Evolutionary conservation across 92 coral and sea anemone genomes (phyloP).

Genomic region (Epizoanthus stellaris): DNA sequence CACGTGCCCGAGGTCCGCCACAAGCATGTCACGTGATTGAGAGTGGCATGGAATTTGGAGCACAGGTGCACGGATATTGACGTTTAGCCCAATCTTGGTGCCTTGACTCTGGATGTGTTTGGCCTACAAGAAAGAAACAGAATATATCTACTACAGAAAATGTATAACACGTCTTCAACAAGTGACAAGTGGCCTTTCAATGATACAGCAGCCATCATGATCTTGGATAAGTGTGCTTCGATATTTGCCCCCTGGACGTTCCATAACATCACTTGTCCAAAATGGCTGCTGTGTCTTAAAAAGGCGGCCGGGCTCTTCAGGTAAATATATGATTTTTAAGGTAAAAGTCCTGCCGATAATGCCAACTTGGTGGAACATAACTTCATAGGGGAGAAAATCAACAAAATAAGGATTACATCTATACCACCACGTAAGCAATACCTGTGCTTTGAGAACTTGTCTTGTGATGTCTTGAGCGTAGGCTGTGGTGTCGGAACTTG

Average conservation of each 20-base stretch:
- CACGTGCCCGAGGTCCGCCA: slow-evolving; percentile 91
- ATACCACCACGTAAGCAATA: slow-evolving; percentile 7
- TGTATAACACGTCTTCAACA: background rate
- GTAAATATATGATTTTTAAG: too few relatives aligned
- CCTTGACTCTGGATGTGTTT: slow-evolving; percentile 85
- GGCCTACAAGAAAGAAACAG: slow-evolving; percentile 58
- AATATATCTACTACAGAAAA: background rate
- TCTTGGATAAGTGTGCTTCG: background rate
- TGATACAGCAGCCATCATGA: too few relatives aligned
- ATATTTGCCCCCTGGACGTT: background rate
- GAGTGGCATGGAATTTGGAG: slow-evolving; percentile 88
- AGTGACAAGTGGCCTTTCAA: background rate
- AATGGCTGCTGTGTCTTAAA: too few relatives aligned
- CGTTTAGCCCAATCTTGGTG: slow-evolving; percentile 82
- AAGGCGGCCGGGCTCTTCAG: too few relatives aligned
- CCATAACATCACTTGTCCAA: too few relatives aligned
- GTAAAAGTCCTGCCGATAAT: background rate
- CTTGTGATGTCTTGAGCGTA: slow-evolving; percentile 86
- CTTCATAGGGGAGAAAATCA: background rate
- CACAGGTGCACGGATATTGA: slow-evolving; percentile 85
- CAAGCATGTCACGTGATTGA: slow-evolving; percentile 81
- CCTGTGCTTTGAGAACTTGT: slow-evolving; percentile 85
- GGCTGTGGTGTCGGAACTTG: slow-evolving; percentile 87
- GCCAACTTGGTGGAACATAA: background rate
- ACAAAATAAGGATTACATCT: background rate